Base-by-base conservation (phyloP, 2,888 invertebrate genomes). In the Drosophila nigricruria region DNA sequence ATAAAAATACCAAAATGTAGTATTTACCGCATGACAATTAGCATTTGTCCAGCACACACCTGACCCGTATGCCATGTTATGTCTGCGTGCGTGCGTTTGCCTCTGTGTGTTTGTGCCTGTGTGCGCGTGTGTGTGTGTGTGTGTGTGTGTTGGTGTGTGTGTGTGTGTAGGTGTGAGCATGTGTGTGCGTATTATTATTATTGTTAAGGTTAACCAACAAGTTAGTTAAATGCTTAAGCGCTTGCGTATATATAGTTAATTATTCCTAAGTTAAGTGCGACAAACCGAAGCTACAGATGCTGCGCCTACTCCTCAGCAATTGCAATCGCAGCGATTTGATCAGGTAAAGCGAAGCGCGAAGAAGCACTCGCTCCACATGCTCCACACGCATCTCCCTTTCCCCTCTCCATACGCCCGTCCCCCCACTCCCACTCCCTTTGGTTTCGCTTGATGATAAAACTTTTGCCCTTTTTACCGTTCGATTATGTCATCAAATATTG, bases 251-350 rank as follows among this genome's bases (percentile, higher is more conserved):
- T 74, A 57, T 73, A 66, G 58, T 76, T 82, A 73, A 76, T 81
- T 70, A 82, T 64, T 77, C 66, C 16, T 79, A 70, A 80, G 70
- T 73, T 77, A 79, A 74, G 65, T 49, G 74, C 43, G 65, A 70
- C 57, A 58, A 65, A 68, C 49, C 40, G 52, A 62, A 70, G 63
- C 58, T 56, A 66, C 56, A 72, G 76, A 90, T 91, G 90, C 86
- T 91, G 68, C 90, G 91, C 65, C 76, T 91, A 64, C 75, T 91
- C 25, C 69, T 83, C 20, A 69, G 72, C 67, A 90, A 90, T 59
- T 91, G 90, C 81, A 74, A 76, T 69, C 87, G 86, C 60, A 77
- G 81, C 64, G 89, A 91, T 38, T 61, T 83, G 65, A 77, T 81
- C 70, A 90, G 91, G 90, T 91, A 78, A 58, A 6, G 10, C 56